Evolutionary conservation across 2,888 invertebrate species (phyloP).

Genomic region (Cheilosia pagana): DNA sequence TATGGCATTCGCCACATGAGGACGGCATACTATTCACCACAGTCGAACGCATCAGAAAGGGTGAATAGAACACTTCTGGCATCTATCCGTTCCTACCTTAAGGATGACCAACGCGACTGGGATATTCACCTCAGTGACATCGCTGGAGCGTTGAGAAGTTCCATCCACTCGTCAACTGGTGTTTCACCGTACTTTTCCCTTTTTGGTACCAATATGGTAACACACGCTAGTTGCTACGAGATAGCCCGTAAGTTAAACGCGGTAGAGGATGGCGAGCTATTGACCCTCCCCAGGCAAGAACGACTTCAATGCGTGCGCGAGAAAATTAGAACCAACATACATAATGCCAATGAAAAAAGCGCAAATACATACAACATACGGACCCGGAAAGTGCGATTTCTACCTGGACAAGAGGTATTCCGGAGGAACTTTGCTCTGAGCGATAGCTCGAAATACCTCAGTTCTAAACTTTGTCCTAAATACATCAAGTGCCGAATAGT

Average conservation of each 20-base stretch:
- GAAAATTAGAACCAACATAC: background rate
- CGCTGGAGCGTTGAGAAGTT: background rate
- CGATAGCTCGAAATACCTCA: too few species aligned
- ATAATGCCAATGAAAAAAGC: background rate
- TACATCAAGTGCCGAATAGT: background rate
- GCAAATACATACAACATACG: background rate
- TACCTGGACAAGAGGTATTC: background rate
- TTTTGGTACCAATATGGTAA: background rate
- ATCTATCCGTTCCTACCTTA: background rate
- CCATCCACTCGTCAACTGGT: background rate
- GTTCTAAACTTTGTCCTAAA: too few species aligned
- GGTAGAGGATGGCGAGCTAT: background rate
- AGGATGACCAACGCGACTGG: constrained; percentile 4
- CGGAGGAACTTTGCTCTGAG: background rate
- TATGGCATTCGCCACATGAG: too few species aligned
- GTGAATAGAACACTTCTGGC: background rate
- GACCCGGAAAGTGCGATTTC: background rate
- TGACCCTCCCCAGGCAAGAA: too few species aligned
- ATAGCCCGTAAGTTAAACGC: background rate
- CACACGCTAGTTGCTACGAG: background rate
- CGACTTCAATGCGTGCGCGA: background rate
- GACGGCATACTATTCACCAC: background rate
- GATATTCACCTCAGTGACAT: background rate
- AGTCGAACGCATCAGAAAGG: background rate
- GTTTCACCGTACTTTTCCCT: background rate